A percentile compares a stretch with the other conserved stretches of the same genome.
Conservation (phyloP, 2,797 vertebrate species). For the Bradypodion pumilum region DNA sequence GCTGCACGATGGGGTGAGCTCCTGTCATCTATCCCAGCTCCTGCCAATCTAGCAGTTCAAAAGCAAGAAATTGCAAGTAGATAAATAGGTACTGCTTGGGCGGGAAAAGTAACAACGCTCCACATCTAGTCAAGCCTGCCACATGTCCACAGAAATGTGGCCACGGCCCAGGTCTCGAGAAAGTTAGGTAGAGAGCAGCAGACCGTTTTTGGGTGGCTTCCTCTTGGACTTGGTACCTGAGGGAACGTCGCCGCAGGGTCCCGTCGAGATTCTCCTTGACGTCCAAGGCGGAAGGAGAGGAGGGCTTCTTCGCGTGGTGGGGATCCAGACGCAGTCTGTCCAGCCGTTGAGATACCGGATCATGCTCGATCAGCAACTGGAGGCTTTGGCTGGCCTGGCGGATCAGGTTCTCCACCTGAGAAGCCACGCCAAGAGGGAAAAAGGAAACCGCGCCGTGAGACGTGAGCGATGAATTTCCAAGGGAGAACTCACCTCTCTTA, state of each 20-base stretch:
- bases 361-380: slow-evolving; percentile 94
- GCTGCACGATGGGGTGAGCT: too few species aligned
- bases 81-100: too few species aligned
- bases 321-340: slow-evolving; percentile 86
- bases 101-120: too few species aligned
- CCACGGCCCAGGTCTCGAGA: not conserved
- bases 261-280: slow-evolving; percentile 85
- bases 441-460: not conserved
- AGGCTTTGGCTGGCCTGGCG: slow-evolving; percentile 89
- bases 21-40: too few species aligned
- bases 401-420: slow-evolving; percentile 90
- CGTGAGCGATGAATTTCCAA: too few species aligned
- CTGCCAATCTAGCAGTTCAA: too few species aligned
- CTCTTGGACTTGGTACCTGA: slow-evolving; percentile 78
- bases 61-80: too few species aligned
- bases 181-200: not conserved
- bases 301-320: slow-evolving; percentile 77
- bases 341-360: slow-evolving; percentile 88
- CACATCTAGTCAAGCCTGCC: too few species aligned
- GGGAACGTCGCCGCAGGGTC: slow-evolving; percentile 85
- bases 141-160: too few species aligned
- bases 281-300: slow-evolving; percentile 81
- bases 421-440: slow-evolving; percentile 22
- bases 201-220: not conserved
- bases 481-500: too few species aligned